phyloP scores from a whole-genome alignment of 2,113 vertebrate species.

The cattle (Bos taurus) region DNA sequence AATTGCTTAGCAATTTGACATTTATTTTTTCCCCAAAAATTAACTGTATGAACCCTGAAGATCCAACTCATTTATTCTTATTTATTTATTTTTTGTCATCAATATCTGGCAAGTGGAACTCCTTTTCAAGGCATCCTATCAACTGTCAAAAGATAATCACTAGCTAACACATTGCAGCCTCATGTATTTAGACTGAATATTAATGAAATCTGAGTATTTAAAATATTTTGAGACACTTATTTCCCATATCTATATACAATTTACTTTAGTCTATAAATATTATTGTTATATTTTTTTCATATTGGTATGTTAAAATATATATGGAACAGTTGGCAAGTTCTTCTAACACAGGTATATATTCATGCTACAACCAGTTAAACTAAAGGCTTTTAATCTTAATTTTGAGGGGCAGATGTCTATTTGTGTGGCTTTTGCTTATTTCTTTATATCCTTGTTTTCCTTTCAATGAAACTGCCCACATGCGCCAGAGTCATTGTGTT shows the following conservation, averaged over 20 bases:
- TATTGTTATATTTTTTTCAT: background rate
- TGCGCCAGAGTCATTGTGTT: background rate
- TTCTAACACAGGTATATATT: background rate
- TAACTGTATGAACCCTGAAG: background rate
- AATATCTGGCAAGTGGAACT: background rate
- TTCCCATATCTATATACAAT: background rate
- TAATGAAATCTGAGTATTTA: background rate
- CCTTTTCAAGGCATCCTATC: background rate
- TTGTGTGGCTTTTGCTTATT: background rate
- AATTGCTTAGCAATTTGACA: background rate
- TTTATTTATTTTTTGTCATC: background rate
- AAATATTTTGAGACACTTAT: background rate
- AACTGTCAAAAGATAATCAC: background rate
- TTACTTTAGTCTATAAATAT: background rate
- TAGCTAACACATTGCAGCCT: background rate
- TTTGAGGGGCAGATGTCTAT: background rate
- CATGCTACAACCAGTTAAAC: background rate
- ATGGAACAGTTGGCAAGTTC: background rate
- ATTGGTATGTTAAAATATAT: background rate
- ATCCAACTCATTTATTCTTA: background rate
- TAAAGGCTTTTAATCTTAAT: background rate
- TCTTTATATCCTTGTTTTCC: background rate
- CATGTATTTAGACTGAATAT: background rate
- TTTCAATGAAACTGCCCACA: background rate
- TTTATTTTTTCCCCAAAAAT: background rate